Percentiles rank a stretch among this genome's conserved stretches.
phyloP scores from a whole-genome alignment of 2,797 vertebrate genomes.

The Mormyrus proboscirostris region DNA sequence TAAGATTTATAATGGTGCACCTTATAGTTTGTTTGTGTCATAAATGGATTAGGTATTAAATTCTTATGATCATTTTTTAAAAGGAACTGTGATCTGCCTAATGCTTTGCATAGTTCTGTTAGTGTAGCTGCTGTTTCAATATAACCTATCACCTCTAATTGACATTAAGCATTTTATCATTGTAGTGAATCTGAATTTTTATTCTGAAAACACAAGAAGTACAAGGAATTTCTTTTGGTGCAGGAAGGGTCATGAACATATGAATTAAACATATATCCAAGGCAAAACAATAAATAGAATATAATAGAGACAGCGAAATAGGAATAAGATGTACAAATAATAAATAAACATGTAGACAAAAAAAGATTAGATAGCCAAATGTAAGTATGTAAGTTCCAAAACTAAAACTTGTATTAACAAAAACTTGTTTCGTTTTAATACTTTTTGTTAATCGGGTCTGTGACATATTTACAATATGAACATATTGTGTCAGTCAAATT shows the following conservation, averaged over 20 bases:
- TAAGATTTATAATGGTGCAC: background rate
- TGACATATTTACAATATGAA: background rate
- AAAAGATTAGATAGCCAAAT: background rate
- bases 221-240: background rate
- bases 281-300: background rate
- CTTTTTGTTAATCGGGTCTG: background rate
- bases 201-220: background rate
- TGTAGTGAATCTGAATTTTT: background rate
- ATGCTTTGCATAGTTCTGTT: conserved; percentile 37
- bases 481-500: background rate
- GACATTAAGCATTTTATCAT: conserved; percentile 32
- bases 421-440: background rate
- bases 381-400: background rate
- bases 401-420: background rate
- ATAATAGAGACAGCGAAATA: background rate
- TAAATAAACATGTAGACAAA: background rate
- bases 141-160: conserved; percentile 23
- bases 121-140: conserved; percentile 34
- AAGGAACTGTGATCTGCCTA: conserved; percentile 39
- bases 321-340: background rate
- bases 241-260: background rate
- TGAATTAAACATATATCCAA: background rate
- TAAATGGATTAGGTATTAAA: background rate
- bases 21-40: background rate
- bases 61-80: conserved; percentile 37